Conservation (phyloP, 2,888 invertebrate species). For the Aphidius colemani region DNA sequence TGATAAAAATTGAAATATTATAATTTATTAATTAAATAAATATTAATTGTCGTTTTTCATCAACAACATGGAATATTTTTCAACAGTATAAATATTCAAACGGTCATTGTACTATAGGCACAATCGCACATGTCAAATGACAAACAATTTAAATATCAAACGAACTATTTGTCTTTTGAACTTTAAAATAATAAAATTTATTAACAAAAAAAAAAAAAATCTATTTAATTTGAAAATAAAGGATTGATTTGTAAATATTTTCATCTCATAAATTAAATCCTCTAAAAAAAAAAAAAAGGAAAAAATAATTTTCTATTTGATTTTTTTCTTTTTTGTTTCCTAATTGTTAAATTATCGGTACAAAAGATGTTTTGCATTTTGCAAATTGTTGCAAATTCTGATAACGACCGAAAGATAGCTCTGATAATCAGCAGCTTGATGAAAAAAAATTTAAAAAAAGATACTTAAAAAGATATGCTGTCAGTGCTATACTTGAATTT, state of each 20-base stretch:
- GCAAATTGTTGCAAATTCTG: conserved; percentile 9
- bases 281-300: not conserved
- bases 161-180: not conserved
- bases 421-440: conserved; percentile 13
- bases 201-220: not conserved
- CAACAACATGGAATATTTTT: too few relatives aligned
- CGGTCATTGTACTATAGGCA: conserved; percentile 3
- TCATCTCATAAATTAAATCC: not conserved
- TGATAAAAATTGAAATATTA: too few relatives aligned
- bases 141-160: too few relatives aligned
- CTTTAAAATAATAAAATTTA: not conserved
- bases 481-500: not conserved
- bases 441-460: not conserved
- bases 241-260: not conserved
- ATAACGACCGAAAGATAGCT: conserved; percentile 34
- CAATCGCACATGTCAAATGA: not conserved
- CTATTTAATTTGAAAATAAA: not conserved
- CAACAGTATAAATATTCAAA: not conserved
- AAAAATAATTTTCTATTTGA: too few relatives aligned
- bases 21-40: too few relatives aligned
- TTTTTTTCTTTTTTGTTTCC: not conserved
- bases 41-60: too few relatives aligned
- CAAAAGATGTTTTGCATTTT: conserved; percentile 25
- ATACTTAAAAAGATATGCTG: not conserved
- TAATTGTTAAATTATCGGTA: conserved; percentile 27